A percentile compares a stretch with the other conserved stretches of the same genome.
phyloP scores from a whole-genome alignment of 2,113 vertebrate species.

The Pelecanus crispus region DNA sequence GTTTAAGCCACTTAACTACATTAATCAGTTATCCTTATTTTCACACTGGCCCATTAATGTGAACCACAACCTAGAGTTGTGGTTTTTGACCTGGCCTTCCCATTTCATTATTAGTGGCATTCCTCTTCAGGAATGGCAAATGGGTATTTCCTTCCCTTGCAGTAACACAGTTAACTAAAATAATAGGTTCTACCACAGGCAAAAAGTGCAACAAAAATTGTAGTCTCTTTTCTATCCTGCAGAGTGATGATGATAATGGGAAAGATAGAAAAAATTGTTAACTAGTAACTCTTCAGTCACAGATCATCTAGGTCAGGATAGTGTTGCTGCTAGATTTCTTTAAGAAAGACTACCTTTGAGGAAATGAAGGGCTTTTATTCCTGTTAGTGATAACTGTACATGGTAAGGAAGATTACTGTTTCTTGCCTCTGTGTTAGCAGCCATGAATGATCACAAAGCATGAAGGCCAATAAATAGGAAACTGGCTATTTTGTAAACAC shows the following conservation, averaged over 20 bases:
- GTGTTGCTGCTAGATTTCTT: background rate
- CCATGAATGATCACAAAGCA: background rate
- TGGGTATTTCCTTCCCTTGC: background rate
- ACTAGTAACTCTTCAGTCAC: background rate
- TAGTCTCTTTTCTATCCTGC: background rate
- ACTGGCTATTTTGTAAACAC: background rate
- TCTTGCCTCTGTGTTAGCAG: background rate
- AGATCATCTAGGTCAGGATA: background rate
- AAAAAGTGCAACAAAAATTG: background rate
- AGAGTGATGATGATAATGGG: background rate
- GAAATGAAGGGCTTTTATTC: background rate
- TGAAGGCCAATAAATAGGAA: background rate
- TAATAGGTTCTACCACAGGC: background rate
- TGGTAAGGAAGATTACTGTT: background rate
- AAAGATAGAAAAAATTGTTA: background rate
- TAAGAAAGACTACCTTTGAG: background rate
- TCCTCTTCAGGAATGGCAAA: background rate
- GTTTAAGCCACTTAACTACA: background rate
- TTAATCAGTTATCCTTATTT: background rate
- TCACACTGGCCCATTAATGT: background rate
- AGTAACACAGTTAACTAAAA: background rate
- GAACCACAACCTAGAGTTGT: background rate
- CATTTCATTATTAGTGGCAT: background rate
- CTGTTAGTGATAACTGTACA: background rate
- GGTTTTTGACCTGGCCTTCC: background rate